phyloP scores from a whole-genome alignment of 2,797 vertebrate species.

The Mus caroli region DNA sequence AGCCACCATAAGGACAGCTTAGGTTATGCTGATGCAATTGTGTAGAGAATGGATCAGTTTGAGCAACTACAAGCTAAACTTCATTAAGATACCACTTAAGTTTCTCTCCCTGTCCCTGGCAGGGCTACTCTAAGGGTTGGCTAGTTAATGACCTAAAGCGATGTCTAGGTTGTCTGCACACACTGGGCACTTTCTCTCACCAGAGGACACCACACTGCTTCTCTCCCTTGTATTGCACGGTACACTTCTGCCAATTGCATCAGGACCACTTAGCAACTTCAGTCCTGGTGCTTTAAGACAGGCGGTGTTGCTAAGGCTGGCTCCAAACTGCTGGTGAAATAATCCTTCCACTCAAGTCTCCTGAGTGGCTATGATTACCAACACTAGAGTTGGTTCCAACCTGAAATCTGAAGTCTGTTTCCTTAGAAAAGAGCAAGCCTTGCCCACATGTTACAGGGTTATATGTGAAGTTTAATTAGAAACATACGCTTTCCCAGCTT shows the following conservation, averaged over 20 bases:
- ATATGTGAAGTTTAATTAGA: conserved; percentile 33
- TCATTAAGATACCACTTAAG: background rate
- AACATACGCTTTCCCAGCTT: background rate
- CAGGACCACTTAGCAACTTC: background rate
- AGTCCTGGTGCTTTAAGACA: background rate
- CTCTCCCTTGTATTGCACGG: background rate
- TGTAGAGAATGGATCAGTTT: background rate
- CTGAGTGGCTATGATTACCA: background rate
- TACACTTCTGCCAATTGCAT: background rate
- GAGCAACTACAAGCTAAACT: background rate
- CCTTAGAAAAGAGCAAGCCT: background rate
- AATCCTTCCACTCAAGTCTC: background rate
- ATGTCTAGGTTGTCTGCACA: background rate
- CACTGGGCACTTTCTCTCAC: background rate
- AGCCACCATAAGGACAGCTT: background rate
- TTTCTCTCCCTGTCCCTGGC: background rate
- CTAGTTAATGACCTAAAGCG: background rate
- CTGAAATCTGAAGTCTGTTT: background rate
- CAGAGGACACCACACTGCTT: background rate
- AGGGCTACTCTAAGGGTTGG: background rate
- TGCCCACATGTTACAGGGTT: background rate
- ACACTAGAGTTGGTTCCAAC: background rate
- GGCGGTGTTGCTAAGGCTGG: background rate
- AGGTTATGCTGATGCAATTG: background rate
- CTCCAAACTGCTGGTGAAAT: background rate